Conservation (phyloP, 2,113 vertebrate species). For the Microcebus lehilahytsara region DNA sequence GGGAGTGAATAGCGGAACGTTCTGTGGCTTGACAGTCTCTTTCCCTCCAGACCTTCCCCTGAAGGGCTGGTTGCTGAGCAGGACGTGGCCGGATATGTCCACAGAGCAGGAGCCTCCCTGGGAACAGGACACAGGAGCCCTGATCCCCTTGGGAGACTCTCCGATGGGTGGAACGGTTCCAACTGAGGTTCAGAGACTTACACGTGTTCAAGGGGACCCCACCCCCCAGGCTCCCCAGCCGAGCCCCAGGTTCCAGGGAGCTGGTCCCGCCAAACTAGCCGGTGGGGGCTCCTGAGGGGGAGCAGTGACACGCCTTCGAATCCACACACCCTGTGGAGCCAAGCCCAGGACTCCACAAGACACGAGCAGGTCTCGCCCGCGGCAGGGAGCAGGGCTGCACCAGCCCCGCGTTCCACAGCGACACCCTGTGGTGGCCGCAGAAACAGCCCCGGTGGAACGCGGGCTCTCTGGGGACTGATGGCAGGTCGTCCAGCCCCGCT, state of each 20-base stretch:
- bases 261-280: neutral
- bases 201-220: neutral
- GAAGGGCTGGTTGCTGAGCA: neutral
- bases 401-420: rapidly evolving
- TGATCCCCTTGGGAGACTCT: neutral
- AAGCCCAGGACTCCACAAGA: rapidly evolving
- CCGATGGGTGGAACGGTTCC: neutral
- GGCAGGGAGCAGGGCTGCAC: neutral
- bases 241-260: neutral
- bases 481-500: neutral
- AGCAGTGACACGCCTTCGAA: rapidly evolving
- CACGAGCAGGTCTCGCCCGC: neutral
- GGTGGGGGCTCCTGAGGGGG: neutral
- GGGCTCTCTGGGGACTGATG: rapidly evolving
- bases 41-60: neutral
- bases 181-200: neutral
- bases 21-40: neutral
- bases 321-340: neutral
- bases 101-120: neutral
- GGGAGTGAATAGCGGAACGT: rapidly evolving
- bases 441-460: rapidly evolving
- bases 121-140: neutral
- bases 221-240: rapidly evolving
- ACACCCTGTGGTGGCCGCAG: rapidly evolving
- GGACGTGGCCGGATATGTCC: neutral